Conservation (phyloP, 2,888 invertebrate species). For the Trachelus stipa region DNA sequence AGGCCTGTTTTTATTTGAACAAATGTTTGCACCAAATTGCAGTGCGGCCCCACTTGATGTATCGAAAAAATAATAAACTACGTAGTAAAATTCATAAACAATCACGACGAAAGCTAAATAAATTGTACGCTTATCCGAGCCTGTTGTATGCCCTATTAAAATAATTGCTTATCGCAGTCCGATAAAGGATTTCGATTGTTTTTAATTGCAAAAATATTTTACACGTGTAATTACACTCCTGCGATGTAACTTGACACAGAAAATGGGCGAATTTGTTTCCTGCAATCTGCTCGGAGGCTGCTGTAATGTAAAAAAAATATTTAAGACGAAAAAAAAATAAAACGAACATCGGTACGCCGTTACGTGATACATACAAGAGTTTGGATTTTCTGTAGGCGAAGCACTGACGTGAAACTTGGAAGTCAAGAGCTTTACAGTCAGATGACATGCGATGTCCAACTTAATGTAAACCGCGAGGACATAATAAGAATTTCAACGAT, state of each 20-base stretch:
- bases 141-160: not conserved
- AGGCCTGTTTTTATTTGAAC: not conserved
- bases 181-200: not conserved
- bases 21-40: not conserved
- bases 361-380: not conserved
- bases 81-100: not conserved
- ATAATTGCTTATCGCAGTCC: not conserved
- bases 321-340: not conserved
- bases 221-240: not conserved
- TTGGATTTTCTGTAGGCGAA: not conserved
- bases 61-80: not conserved
- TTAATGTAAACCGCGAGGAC: not conserved
- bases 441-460: not conserved
- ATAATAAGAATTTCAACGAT: not conserved
- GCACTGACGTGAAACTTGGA: not conserved
- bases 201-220: not conserved
- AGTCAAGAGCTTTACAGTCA: not conserved
- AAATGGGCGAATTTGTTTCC: not conserved
- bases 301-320: not conserved
- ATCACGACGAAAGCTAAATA: not conserved
- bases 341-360: not conserved
- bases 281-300: not conserved
- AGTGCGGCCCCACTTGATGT: not conserved
- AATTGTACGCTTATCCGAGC: not conserved
- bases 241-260: too few relatives aligned